Evolutionary conservation across 2,113 vertebrate genomes (phyloP).

Genomic region (Anoplopoma fimbria): DNA sequence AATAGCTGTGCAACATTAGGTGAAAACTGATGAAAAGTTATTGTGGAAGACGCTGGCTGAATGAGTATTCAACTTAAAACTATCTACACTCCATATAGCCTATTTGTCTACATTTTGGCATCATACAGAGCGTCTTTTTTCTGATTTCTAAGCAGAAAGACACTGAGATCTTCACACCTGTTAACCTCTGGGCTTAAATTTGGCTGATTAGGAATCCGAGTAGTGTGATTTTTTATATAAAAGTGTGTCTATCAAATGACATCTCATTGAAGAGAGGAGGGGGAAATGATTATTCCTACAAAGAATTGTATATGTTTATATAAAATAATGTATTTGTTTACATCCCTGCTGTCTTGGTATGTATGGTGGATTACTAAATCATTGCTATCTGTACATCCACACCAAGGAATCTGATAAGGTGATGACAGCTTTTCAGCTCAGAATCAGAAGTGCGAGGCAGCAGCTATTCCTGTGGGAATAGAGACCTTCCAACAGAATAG

Average conservation of each 20-base stretch:
- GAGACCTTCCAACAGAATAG: slow-evolving; percentile 64
- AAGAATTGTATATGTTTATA: background rate
- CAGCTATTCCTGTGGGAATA: slow-evolving; percentile 40
- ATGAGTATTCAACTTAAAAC: background rate
- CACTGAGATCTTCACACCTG: background rate
- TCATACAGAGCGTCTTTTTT: background rate
- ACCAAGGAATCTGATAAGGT: slow-evolving; percentile 36
- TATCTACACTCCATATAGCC: background rate
- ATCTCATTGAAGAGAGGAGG: background rate
- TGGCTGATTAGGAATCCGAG: background rate
- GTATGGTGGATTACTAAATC: background rate
- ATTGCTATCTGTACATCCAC: background rate
- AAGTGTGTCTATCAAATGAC: background rate
- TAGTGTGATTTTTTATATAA: background rate
- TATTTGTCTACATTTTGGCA: too few relatives aligned
- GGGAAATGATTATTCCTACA: background rate
- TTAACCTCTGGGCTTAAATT: background rate
- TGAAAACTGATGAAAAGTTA: background rate
- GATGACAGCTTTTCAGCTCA: slow-evolving; percentile 33
- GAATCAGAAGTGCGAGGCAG: slow-evolving; percentile 36
- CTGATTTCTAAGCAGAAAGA: background rate
- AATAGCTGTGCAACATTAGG: background rate
- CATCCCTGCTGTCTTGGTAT: background rate
- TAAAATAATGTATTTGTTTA: background rate
- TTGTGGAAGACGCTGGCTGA: background rate